A percentile compares a stretch with the other conserved stretches of the same genome.
Evolutionary conservation across 2,888 invertebrate genomes (phyloP).

Genomic region (Ormyrus pomaceus): DNA sequence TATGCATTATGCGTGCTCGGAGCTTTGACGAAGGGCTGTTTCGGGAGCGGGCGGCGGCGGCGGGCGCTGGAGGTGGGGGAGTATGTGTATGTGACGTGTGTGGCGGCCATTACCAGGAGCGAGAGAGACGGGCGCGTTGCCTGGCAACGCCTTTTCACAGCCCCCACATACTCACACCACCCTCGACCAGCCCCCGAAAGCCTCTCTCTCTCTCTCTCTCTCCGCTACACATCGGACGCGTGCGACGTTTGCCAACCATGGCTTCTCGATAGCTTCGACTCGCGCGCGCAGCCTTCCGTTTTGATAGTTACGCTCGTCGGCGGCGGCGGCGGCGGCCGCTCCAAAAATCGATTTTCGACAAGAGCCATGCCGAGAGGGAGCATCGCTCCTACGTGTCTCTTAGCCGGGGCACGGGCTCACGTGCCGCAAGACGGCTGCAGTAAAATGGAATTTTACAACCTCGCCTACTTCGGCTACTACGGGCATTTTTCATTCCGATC

Average conservation of each 20-base stretch:
- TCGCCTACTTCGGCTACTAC: constrained; percentile 26
- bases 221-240: no score
- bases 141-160: constrained; percentile 70
- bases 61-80: constrained; percentile 55
- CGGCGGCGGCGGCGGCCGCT: background rate
- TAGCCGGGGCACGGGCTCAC: background rate
- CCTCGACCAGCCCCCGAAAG: constrained; percentile 65
- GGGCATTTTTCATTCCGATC: constrained; percentile 42
- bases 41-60: constrained; percentile 50
- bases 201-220: constrained; percentile 54
- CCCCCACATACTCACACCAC: constrained; percentile 69
- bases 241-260: constrained; percentile 67
- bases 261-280: constrained; percentile 61
- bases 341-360: constrained; percentile 53
- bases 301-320: constrained; percentile 37
- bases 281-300: constrained; percentile 38
- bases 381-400: background rate
- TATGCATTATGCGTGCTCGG: constrained; percentile 66
- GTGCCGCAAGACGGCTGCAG: background rate
- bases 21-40: constrained; percentile 49
- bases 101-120: constrained; percentile 60
- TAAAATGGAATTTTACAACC: constrained; percentile 40
- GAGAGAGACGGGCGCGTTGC: constrained; percentile 65
- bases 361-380: constrained; percentile 13
- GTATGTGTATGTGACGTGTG: constrained; percentile 69